These are phyloP conservation scores for Sycophila sp. DNA, from an alignment of 1,140 invertebrate genomes.

Conservation along the genomic window DNA sequence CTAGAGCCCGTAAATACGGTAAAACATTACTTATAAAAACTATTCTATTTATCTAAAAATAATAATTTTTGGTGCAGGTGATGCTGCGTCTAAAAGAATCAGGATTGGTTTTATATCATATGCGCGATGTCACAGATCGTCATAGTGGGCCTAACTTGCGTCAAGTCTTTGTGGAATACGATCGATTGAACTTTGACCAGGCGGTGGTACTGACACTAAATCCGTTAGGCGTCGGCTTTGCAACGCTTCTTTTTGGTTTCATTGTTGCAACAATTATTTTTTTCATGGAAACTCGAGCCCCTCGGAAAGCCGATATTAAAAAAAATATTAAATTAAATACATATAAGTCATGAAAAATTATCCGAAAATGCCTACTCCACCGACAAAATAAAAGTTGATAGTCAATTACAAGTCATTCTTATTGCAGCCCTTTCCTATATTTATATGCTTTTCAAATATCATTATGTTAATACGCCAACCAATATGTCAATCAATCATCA, in stretches of 20 bases:
- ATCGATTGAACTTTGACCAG: constrained; percentile 41
- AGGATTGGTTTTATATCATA: constrained; percentile 49
- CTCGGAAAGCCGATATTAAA: not conserved
- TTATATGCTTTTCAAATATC: not conserved
- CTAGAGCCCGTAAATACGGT: constrained; percentile 50
- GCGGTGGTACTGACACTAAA: constrained; percentile 45
- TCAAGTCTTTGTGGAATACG: constrained; percentile 54
- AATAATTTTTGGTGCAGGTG: constrained; percentile 42
- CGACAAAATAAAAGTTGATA: no score
- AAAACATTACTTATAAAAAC: constrained; percentile 25
- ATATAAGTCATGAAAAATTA: no score
- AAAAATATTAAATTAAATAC: no score
- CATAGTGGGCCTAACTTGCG: constrained; percentile 42
- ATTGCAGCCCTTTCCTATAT: no score
- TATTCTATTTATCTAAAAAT: not conserved
- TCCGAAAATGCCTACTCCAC: no score
- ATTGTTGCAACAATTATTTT: constrained; percentile 48
- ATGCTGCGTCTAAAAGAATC: constrained; percentile 49
- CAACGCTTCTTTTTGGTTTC: constrained; percentile 45
- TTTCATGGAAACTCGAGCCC: constrained; percentile 47
- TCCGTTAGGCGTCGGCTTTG: constrained; percentile 55
- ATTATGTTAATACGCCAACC: no score
- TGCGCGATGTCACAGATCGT: constrained; percentile 51
- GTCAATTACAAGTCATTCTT: no score
- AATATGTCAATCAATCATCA: no score